Percentiles rank a stretch among this genome's conserved stretches.
Conservation (phyloP, 2,888 invertebrate genomes). For the Andricus curvator region DNA sequence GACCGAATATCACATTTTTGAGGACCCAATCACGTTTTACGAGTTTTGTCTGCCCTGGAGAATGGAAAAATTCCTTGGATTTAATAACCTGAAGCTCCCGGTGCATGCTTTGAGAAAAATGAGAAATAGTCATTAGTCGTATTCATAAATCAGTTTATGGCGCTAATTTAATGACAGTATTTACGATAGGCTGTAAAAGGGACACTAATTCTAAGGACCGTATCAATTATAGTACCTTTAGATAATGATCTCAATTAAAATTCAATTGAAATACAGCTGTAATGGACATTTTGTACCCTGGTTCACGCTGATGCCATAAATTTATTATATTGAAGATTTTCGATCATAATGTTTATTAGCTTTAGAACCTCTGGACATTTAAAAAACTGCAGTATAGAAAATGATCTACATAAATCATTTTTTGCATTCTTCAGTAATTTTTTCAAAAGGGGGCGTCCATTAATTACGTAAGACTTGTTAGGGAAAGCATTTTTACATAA, state of each 20-base stretch:
- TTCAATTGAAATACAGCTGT: not conserved
- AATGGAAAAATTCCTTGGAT: slow-evolving; percentile 13
- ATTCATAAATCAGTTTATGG: slow-evolving; percentile 38
- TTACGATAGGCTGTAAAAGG: slow-evolving; percentile 27
- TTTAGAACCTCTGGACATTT: not conserved
- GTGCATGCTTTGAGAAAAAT: not conserved
- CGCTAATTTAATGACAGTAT: slow-evolving; percentile 28
- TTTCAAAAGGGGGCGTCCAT: no score
- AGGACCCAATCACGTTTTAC: slow-evolving; percentile 19
- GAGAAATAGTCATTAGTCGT: slow-evolving; percentile 14
- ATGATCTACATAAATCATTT: no score
- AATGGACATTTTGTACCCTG: not conserved
- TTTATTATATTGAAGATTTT: not conserved
- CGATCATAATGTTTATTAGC: not conserved
- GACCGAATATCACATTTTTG: not conserved
- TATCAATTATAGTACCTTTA: slow-evolving; percentile 15
- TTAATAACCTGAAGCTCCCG: not conserved
- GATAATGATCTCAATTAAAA: slow-evolving; percentile 13
- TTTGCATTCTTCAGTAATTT: no score
- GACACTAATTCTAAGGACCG: slow-evolving; percentile 33
- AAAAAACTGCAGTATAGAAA: not conserved
- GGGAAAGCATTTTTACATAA: no score
- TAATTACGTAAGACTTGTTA: no score
- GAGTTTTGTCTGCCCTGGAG: not conserved
- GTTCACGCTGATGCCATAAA: not conserved